Evolutionary conservation across 37 sponge, comb jelly and placozoan species (phyloP).

Genomic region (Oopsacas minuta): DNA sequence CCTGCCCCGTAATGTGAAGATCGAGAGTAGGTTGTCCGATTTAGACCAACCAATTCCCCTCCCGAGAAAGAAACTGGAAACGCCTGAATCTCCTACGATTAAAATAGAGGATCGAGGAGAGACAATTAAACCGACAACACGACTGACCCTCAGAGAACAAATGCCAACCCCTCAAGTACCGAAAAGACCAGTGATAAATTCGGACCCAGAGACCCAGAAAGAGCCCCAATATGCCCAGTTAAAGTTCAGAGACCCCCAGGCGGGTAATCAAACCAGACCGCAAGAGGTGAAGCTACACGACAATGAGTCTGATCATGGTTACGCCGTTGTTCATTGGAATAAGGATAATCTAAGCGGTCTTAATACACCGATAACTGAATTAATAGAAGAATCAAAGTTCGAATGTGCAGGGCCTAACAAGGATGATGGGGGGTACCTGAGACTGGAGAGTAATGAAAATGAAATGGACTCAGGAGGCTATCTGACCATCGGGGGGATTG

Average conservation of each 20-base stretch:
- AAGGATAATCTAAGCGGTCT: neutral
- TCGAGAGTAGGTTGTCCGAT: neutral
- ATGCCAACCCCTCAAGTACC: neutral
- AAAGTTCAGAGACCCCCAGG: neutral
- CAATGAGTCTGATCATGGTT: no score
- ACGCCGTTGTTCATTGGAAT: neutral
- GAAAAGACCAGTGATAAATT: neutral
- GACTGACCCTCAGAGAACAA: neutral
- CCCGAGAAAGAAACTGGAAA: neutral
- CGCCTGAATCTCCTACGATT: neutral
- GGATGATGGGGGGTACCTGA: neutral
- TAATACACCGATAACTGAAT: neutral
- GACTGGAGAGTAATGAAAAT: neutral
- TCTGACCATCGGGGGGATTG: neutral
- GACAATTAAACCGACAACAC: neutral
- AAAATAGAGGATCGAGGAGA: neutral
- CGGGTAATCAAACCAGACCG: neutral
- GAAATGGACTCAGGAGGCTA: neutral
- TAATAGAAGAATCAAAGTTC: neutral
- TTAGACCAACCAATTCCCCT: neutral
- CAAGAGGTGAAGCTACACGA: no score
- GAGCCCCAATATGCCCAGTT: neutral
- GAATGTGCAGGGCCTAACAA: neutral
- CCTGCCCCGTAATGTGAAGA: neutral
- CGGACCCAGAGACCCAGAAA: neutral